phyloP scores from a whole-genome alignment of 2,113 vertebrate species.

The Planiliza haematocheilus region DNA sequence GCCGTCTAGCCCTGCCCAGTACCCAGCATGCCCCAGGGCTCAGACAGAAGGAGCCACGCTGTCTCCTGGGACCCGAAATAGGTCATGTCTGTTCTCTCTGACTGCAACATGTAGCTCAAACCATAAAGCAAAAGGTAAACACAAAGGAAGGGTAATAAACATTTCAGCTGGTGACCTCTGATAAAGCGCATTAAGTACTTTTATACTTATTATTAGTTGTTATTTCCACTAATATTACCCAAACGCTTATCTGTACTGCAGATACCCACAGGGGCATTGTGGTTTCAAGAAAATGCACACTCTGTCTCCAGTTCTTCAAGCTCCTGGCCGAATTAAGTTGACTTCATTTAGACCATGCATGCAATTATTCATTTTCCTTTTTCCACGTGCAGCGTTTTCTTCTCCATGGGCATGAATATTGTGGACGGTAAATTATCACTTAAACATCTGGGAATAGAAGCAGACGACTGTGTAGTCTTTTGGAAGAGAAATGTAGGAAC shows the following conservation, averaged over 20 bases:
- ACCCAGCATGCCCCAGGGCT: conserved; percentile 68
- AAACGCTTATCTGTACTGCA: neutral
- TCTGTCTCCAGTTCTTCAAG: neutral
- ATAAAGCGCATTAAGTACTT: neutral
- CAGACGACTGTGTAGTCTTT: neutral
- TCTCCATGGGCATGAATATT: conserved; percentile 41
- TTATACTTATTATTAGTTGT: too few relatives aligned
- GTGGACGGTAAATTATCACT: neutral
- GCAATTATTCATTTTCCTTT: conserved; percentile 16
- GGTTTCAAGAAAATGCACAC: conserved; percentile 16
- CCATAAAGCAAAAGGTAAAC: conserved; percentile 1
- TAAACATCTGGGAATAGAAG: conserved; percentile 13
- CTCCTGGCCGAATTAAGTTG: conserved; percentile 2
- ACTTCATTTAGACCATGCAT: neutral
- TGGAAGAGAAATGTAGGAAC: neutral
- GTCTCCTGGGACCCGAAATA: conserved; percentile 58
- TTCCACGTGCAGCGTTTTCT: conserved; percentile 16
- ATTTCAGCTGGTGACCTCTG: neutral
- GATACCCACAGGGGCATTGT: neutral
- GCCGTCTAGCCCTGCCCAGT: conserved; percentile 36
- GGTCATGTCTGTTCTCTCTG: conserved; percentile 45
- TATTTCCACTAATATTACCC: neutral
- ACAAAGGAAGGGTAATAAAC: neutral
- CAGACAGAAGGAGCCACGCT: conserved; percentile 58
- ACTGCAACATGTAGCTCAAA: conserved; percentile 29